Conservation (phyloP, 2,113 vertebrate genomes). For the Boleophthalmus pectinirostris region DNA sequence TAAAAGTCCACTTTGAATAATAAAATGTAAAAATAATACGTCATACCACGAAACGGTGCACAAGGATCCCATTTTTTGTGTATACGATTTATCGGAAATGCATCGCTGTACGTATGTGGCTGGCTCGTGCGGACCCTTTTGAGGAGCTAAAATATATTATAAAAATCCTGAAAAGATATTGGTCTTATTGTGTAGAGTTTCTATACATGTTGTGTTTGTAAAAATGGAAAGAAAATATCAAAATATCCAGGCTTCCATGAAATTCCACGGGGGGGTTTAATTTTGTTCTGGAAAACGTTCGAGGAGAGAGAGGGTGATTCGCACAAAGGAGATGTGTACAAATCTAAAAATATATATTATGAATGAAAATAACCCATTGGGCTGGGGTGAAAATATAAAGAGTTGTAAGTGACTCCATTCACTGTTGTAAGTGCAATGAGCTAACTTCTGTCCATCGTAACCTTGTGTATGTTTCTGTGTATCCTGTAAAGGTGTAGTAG, state of each 20-base stretch:
- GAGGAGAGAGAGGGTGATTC: conserved; percentile 35
- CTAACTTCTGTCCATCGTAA: conserved; percentile 91
- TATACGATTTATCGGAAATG: conserved; percentile 50
- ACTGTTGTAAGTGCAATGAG: conserved; percentile 92
- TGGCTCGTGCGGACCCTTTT: conserved; percentile 69
- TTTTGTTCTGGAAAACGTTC: conserved; percentile 6
- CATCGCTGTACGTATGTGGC: conserved; percentile 60
- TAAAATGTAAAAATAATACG: conserved; percentile 60
- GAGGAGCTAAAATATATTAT: conserved; percentile 45
- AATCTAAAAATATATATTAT: conserved; percentile 27
- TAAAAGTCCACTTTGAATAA: conserved; percentile 60
- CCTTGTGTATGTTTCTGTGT: conserved; percentile 90
- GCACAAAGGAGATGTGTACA: conserved; percentile 56
- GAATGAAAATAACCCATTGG: conserved; percentile 47
- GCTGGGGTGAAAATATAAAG: conserved; percentile 55
- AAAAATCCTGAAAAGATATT: conserved; percentile 54
- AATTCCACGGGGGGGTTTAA: conserved; percentile 49
- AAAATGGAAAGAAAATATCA: conserved; percentile 59
- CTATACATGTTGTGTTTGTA: conserved; percentile 83
- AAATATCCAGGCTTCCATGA: conserved; percentile 71
- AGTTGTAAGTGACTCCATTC: conserved; percentile 79
- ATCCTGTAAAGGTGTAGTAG: conserved; percentile 94
- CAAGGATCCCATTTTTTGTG: conserved; percentile 62
- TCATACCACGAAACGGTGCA: conserved; percentile 54
- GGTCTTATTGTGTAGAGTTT: conserved; percentile 76